Percentiles rank a stretch among this genome's conserved stretches.
phyloP scores from a whole-genome alignment of 2,113 vertebrate species.

The Lampris megalopsis region DNA sequence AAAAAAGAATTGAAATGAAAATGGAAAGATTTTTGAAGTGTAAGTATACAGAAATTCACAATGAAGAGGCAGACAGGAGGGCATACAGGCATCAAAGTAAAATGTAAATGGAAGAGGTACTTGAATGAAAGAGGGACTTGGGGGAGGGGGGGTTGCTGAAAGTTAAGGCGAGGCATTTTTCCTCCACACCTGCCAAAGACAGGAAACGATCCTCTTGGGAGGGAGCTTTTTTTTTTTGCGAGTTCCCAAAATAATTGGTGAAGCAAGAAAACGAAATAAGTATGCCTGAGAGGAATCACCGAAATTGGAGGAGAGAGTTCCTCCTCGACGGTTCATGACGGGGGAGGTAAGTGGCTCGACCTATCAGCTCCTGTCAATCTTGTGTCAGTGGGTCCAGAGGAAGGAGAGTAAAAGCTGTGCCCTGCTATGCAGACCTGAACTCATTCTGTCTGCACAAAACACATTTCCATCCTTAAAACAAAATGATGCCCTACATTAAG shows the following conservation, averaged over 20 bases:
- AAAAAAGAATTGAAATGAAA: too few relatives aligned
- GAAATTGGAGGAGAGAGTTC: constrained; percentile 27
- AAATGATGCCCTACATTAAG: background rate
- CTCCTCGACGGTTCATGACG: constrained; percentile 19
- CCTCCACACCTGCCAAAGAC: constrained; percentile 1
- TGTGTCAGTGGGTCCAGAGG: constrained; percentile 36
- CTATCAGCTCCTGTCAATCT: constrained; percentile 55
- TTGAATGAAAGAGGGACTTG: too few relatives aligned
- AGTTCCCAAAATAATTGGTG: constrained; percentile 28
- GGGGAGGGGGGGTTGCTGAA: background rate
- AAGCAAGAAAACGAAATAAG: constrained; percentile 34
- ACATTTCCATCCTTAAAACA: constrained; percentile 8
- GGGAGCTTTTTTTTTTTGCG: constrained; percentile 36
- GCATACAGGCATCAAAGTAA: too few relatives aligned
- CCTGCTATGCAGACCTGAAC: constrained; percentile 53
- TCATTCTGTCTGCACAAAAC: constrained; percentile 41
- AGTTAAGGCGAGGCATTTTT: constrained; percentile 10
- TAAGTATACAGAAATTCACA: too few relatives aligned
- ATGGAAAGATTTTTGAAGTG: too few relatives aligned
- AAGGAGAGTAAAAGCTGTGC: constrained; percentile 28
- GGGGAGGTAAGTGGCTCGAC: constrained; percentile 10
- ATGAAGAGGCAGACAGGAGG: too few relatives aligned
- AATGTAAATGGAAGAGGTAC: too few relatives aligned
- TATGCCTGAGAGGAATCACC: constrained; percentile 31
- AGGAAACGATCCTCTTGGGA: constrained; percentile 31